Evolutionary conservation across 1,140 invertebrate genomes (phyloP).

Genomic region (Octopus sinensis): DNA sequence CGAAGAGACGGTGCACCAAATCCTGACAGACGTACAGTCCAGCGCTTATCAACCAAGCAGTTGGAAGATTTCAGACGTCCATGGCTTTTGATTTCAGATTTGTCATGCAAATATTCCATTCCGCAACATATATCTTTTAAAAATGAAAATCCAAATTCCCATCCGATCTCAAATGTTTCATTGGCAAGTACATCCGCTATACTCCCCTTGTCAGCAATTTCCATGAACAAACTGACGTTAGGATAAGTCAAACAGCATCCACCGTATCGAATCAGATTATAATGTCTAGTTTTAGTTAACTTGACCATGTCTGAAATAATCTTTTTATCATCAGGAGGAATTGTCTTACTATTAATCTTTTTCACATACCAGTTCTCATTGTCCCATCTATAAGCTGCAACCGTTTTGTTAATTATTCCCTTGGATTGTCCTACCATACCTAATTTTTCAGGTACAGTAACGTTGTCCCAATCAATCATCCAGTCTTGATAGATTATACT

Average conservation of each 20-base stretch:
- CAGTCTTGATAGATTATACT: too few relatives aligned
- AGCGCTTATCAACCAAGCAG: constrained; percentile 83
- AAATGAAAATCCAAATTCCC: constrained; percentile 45
- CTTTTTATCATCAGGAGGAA: neutral
- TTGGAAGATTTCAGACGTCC: constrained; percentile 95
- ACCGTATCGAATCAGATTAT: neutral
- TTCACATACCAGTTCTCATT: neutral
- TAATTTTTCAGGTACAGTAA: too few relatives aligned
- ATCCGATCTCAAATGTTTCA: constrained; percentile 28
- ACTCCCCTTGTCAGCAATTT: constrained; percentile 23
- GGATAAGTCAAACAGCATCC: neutral
- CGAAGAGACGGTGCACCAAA: neutral
- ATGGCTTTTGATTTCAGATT: constrained; percentile 77
- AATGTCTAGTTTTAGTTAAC: neutral
- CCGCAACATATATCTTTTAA: constrained; percentile 59
- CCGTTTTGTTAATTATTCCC: too few relatives aligned
- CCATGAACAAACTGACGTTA: neutral
- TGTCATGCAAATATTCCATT: constrained; percentile 86
- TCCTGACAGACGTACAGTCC: constrained; percentile 67
- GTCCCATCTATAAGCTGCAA: neutral
- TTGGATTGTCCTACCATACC: too few relatives aligned
- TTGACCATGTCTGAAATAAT: neutral
- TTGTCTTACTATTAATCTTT: neutral
- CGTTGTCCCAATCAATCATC: too few relatives aligned
- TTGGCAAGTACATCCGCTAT: constrained; percentile 30